Evolutionary conservation across 2,113 vertebrate genomes (phyloP).

Genomic region (Lipophrys pholis): DNA sequence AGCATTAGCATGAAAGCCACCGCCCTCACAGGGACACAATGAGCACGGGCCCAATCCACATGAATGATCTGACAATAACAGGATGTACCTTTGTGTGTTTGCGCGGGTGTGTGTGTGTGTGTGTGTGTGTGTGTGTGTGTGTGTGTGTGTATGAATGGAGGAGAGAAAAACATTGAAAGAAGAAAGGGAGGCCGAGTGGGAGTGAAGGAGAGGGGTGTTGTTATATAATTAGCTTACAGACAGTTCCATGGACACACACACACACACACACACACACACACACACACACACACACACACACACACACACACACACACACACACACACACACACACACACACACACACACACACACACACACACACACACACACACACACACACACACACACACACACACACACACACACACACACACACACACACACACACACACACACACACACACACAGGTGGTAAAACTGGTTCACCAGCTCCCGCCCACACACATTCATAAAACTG

Average conservation of each 20-base stretch:
- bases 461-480: conserved; percentile 74
- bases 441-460: conserved; percentile 65
- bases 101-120: conserved; percentile 40
- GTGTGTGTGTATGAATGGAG: conserved; percentile 16
- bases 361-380: conserved; percentile 66
- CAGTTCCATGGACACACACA: conserved; percentile 48
- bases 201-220: conserved; percentile 64
- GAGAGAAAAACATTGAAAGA: conserved; percentile 31
- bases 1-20: conserved; percentile 50
- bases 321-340: conserved; percentile 61
- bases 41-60: conserved; percentile 38
- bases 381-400: conserved; percentile 49
- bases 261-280: conserved; percentile 61
- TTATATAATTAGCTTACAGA: conserved; percentile 77
- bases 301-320: conserved; percentile 66
- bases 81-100: conserved; percentile 60
- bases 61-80: conserved; percentile 72
- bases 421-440: conserved; percentile 12
- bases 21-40: conserved; percentile 53
- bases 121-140: conserved; percentile 43
- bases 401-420: conserved; percentile 66
- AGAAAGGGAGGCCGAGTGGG: conserved; percentile 46
- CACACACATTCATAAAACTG: conserved; percentile 78
- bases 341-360: conserved; percentile 47
- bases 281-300: conserved; percentile 47